These are phyloP conservation scores for Nothura maculosa DNA, from an alignment of 2,797 vertebrate species.

Conservation along the genomic window DNA sequence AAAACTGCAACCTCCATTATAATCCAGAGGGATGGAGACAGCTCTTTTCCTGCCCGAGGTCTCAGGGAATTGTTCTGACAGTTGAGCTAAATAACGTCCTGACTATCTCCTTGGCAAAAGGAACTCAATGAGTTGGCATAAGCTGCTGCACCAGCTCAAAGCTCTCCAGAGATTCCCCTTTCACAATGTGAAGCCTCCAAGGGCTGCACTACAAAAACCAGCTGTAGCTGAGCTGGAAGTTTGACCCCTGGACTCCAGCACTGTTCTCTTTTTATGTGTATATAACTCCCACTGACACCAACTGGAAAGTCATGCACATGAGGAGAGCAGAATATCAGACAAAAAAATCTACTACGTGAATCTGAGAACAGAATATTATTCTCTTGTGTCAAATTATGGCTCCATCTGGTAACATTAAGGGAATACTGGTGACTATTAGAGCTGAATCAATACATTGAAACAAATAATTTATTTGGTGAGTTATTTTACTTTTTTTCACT, in stretches of 20 bases:
- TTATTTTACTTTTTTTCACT: constrained; percentile 40
- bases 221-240: constrained; percentile 52
- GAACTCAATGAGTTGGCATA: constrained; percentile 39
- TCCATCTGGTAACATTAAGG: constrained; percentile 56
- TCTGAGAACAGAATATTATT: constrained; percentile 44
- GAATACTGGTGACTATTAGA: constrained; percentile 46
- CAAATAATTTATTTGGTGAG: constrained; percentile 54
- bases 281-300: constrained; percentile 65
- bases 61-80: constrained; percentile 50
- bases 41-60: constrained; percentile 46
- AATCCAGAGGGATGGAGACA: constrained; percentile 39
- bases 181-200: constrained; percentile 57
- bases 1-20: constrained; percentile 15
- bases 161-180: constrained; percentile 29
- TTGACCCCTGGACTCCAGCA: constrained; percentile 48
- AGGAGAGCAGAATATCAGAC: constrained; percentile 55
- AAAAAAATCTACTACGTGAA: constrained; percentile 49
- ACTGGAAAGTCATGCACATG: constrained; percentile 47
- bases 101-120: constrained; percentile 41
- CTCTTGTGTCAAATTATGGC: constrained; percentile 47
- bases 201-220: constrained; percentile 40
- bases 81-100: constrained; percentile 53
- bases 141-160: constrained; percentile 36
- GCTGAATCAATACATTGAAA: constrained; percentile 57
- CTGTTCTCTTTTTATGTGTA: constrained; percentile 44